These are phyloP conservation scores for Sycophaga agraensis DNA, from an alignment of 1,140 invertebrate species.

Conservation along the genomic window DNA sequence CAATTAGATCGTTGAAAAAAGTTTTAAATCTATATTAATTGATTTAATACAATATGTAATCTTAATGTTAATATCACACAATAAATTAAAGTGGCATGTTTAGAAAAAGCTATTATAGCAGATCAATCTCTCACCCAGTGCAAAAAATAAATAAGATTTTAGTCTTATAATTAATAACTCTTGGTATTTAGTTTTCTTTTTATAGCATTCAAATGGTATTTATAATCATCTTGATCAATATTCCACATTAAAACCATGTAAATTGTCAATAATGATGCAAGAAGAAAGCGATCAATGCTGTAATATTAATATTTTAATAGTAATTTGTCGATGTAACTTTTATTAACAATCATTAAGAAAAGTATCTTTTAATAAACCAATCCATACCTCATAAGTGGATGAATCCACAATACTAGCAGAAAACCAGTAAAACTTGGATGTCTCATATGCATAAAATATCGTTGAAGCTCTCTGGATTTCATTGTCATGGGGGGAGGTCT, in stretches of 20 bases:
- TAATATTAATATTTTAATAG: conserved; percentile 41
- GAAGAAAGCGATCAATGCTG: conserved; percentile 57
- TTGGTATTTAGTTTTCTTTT: conserved; percentile 38
- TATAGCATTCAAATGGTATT: conserved; percentile 51
- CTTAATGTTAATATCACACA: conserved; percentile 24
- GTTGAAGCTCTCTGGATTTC: conserved; percentile 55
- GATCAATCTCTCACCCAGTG: too few relatives aligned
- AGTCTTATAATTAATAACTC: background rate
- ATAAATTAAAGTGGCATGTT: conserved; percentile 21
- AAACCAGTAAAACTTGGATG: conserved; percentile 62
- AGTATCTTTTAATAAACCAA: conserved; percentile 22
- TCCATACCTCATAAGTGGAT: conserved; percentile 60
- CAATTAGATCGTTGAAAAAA: too few relatives aligned
- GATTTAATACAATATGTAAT: background rate
- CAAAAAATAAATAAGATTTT: background rate
- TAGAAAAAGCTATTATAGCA: too few relatives aligned
- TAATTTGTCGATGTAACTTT: background rate
- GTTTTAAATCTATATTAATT: background rate
- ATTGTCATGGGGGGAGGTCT: conserved; percentile 50
- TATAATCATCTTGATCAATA: conserved; percentile 57
- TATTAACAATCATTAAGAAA: background rate
- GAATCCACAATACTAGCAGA: conserved; percentile 58
- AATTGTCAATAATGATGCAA: conserved; percentile 52
- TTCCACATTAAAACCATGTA: conserved; percentile 60
- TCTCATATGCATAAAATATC: conserved; percentile 58